Evolutionary conservation across 1,140 invertebrate genomes (phyloP), one percentile per base, ranked within the genome.

Genomic region (Ephestia elutella): DNA sequence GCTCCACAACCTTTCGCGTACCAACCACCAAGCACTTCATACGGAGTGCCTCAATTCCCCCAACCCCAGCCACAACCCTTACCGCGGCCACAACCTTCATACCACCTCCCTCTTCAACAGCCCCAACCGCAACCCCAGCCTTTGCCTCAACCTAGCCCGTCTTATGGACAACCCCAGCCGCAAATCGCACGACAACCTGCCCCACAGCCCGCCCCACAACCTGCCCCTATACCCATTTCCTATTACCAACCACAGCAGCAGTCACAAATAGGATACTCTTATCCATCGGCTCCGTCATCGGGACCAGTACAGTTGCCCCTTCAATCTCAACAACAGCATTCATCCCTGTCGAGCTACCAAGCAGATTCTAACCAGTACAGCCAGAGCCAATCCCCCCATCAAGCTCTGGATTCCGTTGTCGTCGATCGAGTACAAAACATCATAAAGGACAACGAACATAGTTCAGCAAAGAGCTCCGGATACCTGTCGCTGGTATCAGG

Each of bases 401-500:
- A 82, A 5, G 75, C 77, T 17, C 65, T 90, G 5, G 82, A 89
- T 51, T 75, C 84, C 2, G 71, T 74, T 4, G 77, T 83, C 0
- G 73, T 86, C 0, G 68, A 65, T 15, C 71, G 70, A 19, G 73
- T 86, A 38, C 76, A 83, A 57, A 73, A 78, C 30, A 80, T 86
- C 9, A 78, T 88, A 20, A 86, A 71, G 53, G 80, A 86, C 0
- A 76, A 69, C 55, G 86, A 87, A 58, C 82, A 83, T 53, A 74
- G 68, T 1, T 74, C 76, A 18, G 87, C 83, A 4, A 76, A 62
- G 53, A 71, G 75, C 32, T 68, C 75, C 4, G 85, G 81, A 53
- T 85, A 86, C 56, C 54, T 68, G 17, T 86, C 83, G 0, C 59
- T 84, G 28, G 78, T 88, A 5, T 84, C 86, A 5, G 82, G 86